phyloP scores from a whole-genome alignment of 92 coral and sea anemone genomes.

The Micromussa lordhowensis region DNA sequence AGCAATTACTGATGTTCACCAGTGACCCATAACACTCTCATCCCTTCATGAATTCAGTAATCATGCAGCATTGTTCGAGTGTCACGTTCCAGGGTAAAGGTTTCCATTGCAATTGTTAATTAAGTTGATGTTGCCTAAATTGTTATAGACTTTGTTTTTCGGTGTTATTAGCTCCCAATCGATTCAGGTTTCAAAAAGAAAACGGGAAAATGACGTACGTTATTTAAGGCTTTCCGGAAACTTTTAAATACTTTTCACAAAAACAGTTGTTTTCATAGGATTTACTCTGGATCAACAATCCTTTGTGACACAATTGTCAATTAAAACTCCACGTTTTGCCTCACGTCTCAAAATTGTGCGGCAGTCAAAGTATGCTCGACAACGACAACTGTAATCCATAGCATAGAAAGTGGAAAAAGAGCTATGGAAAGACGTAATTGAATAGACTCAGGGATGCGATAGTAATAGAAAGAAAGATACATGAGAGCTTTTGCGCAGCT shows the following conservation, averaged over 20 bases:
- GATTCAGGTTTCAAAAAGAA: background rate
- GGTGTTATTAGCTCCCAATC: background rate
- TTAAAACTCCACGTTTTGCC: background rate
- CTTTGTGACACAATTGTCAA: background rate
- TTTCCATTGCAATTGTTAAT: too few species aligned
- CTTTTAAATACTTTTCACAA: slow-evolving; percentile 4
- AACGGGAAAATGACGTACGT: slow-evolving; percentile 3
- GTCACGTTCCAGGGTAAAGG: background rate
- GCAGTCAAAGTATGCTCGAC: background rate
- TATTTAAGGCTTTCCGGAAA: background rate
- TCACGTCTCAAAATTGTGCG: slow-evolving; percentile 13
- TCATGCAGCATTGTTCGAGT: background rate
- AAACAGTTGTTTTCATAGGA: background rate
- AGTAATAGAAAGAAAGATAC: background rate
- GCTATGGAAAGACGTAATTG: background rate
- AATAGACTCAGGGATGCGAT: background rate
- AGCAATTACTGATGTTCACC: background rate
- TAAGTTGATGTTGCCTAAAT: background rate
- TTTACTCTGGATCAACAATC: slow-evolving; percentile 16
- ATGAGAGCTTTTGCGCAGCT: too few species aligned
- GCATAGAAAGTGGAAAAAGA: background rate
- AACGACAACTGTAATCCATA: background rate
- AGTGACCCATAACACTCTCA: background rate
- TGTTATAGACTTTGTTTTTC: background rate
- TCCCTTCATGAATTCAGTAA: background rate